phyloP scores from a whole-genome alignment of 1,140 invertebrate genomes.

The Aphelinus atriplicis region DNA sequence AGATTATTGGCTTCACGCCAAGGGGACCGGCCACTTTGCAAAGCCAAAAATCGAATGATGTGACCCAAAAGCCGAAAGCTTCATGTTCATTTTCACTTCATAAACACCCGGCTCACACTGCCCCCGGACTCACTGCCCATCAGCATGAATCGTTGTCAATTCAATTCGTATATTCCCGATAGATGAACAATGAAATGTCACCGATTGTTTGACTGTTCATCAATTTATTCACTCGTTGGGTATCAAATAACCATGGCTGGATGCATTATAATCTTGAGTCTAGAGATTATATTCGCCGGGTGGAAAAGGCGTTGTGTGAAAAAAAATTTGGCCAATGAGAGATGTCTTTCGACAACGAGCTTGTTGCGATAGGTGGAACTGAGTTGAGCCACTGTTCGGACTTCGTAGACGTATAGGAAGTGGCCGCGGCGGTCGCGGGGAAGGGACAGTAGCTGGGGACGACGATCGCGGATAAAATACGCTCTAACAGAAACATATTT shows the following conservation, averaged over 20 bases:
- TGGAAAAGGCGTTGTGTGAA: background rate
- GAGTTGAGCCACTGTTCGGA: background rate
- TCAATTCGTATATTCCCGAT: too few relatives aligned
- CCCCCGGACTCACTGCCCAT: too few relatives aligned
- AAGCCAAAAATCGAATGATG: background rate
- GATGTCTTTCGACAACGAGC: background rate
- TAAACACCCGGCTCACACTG: too few relatives aligned
- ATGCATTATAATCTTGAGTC: too few relatives aligned
- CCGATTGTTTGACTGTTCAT: too few relatives aligned
- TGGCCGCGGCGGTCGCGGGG: background rate
- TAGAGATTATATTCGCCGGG: background rate
- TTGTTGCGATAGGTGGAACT: background rate
- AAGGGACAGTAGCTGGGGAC: background rate
- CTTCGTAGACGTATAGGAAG: too few relatives aligned
- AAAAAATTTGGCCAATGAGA: background rate
- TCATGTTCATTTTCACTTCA: too few relatives aligned
- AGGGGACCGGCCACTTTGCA: background rate
- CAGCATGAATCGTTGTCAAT: too few relatives aligned
- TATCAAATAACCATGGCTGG: too few relatives aligned
- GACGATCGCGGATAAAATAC: slow-evolving; percentile 55
- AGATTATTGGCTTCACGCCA: background rate
- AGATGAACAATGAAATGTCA: too few relatives aligned
- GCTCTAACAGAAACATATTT: slow-evolving; percentile 63
- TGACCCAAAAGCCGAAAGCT: too few relatives aligned
- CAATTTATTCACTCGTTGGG: too few relatives aligned